Evolutionary conservation across 2,888 invertebrate genomes (phyloP).

Genomic region (Caenorhabditis sp.): DNA sequence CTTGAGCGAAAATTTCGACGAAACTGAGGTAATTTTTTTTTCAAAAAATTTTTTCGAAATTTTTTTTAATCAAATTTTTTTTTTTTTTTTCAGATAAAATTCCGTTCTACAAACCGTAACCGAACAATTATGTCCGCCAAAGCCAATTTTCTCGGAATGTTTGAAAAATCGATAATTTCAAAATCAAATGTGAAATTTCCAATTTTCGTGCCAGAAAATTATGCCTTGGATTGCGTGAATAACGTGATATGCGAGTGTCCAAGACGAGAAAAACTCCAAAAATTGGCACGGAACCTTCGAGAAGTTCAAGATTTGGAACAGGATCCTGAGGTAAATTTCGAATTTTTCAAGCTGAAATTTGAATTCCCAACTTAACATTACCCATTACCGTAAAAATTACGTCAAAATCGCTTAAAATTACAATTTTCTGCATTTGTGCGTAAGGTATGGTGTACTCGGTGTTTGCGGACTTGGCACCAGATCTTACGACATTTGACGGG

Average conservation of each 20-base stretch:
- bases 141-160: conserved; percentile 78
- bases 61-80: no score
- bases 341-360: neutral
- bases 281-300: conserved; percentile 7
- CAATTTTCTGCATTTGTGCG: neutral
- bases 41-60: neutral
- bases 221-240: conserved; percentile 36
- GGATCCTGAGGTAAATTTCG: conserved; percentile 20
- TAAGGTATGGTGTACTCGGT: neutral
- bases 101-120: conserved; percentile 91
- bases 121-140: conserved; percentile 87
- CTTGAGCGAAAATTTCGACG: conserved; percentile 86
- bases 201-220: conserved; percentile 20
- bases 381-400: neutral
- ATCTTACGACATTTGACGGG: neutral
- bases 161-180: neutral
- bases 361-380: neutral
- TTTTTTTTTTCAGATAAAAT: conserved; percentile 85
- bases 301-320: conserved; percentile 29
- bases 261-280: conserved; percentile 29
- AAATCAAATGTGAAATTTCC: conserved; percentile 27
- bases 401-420: no score
- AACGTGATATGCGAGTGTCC: conserved; percentile 45
- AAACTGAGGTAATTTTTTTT: no score
- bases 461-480: neutral